A percentile compares a stretch with the other conserved stretches of the same genome.
Evolutionary conservation across 2,113 vertebrate genomes (phyloP).

Genomic region (Channa maculata): DNA sequence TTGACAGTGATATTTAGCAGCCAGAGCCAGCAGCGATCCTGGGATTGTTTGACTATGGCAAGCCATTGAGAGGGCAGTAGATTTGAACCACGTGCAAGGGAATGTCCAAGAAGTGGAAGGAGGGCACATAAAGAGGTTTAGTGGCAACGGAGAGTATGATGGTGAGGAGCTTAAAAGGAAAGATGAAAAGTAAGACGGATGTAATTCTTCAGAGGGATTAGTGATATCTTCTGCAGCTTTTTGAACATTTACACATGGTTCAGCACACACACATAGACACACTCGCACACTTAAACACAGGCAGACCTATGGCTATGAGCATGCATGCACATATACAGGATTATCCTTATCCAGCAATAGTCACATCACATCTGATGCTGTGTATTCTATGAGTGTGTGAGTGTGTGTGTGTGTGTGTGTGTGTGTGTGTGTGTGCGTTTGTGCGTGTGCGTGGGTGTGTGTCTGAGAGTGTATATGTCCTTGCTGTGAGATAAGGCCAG

Average conservation of each 20-base stretch:
- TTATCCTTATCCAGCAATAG: conserved; percentile 67
- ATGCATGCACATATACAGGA: conserved; percentile 47
- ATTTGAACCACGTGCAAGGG: conserved; percentile 40
- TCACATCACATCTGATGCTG: conserved; percentile 70
- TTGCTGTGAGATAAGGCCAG: conserved; percentile 40
- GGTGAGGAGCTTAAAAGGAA: conserved; percentile 41
- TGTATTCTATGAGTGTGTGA: conserved; percentile 18
- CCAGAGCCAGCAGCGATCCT: conserved; percentile 30
- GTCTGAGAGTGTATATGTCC: conserved; percentile 2
- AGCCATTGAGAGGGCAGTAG: conserved; percentile 50
- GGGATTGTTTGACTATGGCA: conserved; percentile 44
- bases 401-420: conserved; percentile 8
- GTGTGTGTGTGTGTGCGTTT: neutral
- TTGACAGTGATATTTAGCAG: conserved; percentile 56
- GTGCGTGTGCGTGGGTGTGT: neutral
- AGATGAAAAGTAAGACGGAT: conserved; percentile 47
- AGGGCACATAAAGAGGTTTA: conserved; percentile 43
- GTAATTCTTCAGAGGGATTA: conserved; percentile 67
- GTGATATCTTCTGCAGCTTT: conserved; percentile 44
- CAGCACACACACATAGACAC: conserved; percentile 17
- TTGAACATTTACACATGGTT: conserved; percentile 52
- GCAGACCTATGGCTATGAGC: conserved; percentile 18
- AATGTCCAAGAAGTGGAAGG: conserved; percentile 46
- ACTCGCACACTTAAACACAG: conserved; percentile 13
- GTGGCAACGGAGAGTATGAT: conserved; percentile 33